Conservation (phyloP, 2,888 invertebrate species). For the Drosophila setosimentum region DNA sequence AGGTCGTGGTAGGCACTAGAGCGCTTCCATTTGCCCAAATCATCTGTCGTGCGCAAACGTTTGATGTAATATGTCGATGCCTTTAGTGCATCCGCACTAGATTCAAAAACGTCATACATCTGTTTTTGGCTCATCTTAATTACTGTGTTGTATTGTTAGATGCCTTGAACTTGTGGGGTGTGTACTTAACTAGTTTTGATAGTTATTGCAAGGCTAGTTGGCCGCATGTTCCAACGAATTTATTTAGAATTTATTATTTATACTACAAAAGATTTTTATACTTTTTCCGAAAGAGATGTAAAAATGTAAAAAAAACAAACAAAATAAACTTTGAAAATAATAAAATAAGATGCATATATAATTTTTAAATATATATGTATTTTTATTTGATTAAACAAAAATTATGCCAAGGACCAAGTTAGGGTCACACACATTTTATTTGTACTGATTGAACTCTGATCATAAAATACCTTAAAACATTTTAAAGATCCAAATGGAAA, state of each 20-base stretch:
- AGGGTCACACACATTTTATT: neutral
- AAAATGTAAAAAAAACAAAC: neutral
- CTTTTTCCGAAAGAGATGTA: neutral
- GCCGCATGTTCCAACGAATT: neutral
- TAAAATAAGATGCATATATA: too few relatives aligned
- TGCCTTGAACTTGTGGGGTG: neutral
- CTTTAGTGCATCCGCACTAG: conserved; percentile 20
- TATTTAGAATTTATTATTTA: too few relatives aligned
- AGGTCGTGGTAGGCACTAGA: conserved; percentile 94
- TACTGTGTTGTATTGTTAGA: neutral
- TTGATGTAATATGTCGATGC: conserved; percentile 16
- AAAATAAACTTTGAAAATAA: too few relatives aligned
- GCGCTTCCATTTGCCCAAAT: conserved; percentile 76
- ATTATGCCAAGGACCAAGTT: neutral
- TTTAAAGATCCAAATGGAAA: neutral
- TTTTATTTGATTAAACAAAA: neutral
- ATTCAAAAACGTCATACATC: conserved; percentile 9
- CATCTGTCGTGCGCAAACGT: conserved; percentile 17
- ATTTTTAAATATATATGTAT: too few relatives aligned
- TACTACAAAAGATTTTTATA: too few relatives aligned
- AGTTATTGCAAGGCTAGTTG: neutral
- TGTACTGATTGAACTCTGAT: neutral
- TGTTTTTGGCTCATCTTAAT: conserved; percentile 21
- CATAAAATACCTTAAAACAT: neutral
- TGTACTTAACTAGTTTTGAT: neutral